Base-by-base conservation (phyloP, 2,888 invertebrate species). In the Pseudococcus viburni region DNA sequence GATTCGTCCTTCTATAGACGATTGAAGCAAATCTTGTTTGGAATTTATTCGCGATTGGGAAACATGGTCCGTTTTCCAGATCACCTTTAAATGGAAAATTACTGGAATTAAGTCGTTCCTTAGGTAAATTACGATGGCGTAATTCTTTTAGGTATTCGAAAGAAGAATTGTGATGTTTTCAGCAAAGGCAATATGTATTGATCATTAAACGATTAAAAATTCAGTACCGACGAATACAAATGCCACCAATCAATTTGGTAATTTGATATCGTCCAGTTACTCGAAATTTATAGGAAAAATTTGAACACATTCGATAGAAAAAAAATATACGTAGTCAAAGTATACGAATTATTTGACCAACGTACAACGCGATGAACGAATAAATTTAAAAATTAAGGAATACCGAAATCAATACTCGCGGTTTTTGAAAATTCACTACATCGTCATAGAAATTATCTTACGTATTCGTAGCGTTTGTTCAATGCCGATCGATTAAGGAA, bases 1-100 rank as follows among this genome's bases (percentile, higher is more conserved):
- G 33, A 26, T 11, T 73, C 33, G 33, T 73, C 33, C 0, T 33
- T 73, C 68, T 33, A n/a, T 1, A 33, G 68, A 73, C 33, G 26
- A 33, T 73, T 73, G 68, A 12, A 59, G 59, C 59, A 73, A 73
- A 73, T 73, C 68, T 73, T 22, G 26, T 15, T 26, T 73, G 68
- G 68, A 73, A 73, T 73, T 59, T 59, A 59, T 59, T 33, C 33
- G 26, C 11, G 68, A 73, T 33, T 22, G 33, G 4, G 5, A 73
- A 73, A 73, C 33, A 26, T 26, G 26, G 68, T 73, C 4, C 33
- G 12, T 8, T 64, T 22, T 12, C 19, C 22, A 15, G 6, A 26
- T 26, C 68, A 73, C 26, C 12, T 2, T 73, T 73, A 12, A 68
- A 6, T 22, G 68, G 68, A 73, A 73, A 33, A 26, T 73, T 33